Evolutionary conservation across 2,797 vertebrate species (phyloP), one percentile per base, ranked within the genome.

Genomic region (Micromesistius poutassou): DNA sequence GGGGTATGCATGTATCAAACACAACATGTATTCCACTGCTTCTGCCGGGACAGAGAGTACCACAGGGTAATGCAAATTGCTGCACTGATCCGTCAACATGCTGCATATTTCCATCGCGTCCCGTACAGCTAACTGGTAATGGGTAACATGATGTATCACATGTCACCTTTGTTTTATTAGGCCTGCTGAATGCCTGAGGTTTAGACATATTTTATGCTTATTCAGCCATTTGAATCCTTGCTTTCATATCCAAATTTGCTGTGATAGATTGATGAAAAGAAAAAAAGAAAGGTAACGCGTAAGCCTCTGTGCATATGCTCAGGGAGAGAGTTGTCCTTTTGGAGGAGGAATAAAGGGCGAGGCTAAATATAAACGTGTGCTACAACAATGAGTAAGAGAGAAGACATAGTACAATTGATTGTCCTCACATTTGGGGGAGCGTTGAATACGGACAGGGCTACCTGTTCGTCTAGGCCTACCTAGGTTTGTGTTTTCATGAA

Each of bases 161-260:
- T 96, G 96, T 96, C 96, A 96, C 88, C 84, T 90, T 85, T 83
- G 92, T 93, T 87, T 95, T 88, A 92, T 96, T 93, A 94, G 93
- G 90, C 93, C 86, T 93, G 94, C 92, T 89, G 81, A 91, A 91
- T 90, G 88, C 84, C 88, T 95, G 93, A 95, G 93, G 93, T 94
- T 94, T 85, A 90, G 92, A 92, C 90, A 88, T 92, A 93, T 91
- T 95, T 96, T 96, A 94, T 96, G 97, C 96, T 96, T 96, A 96
- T 96, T 96, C 96, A 98, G 96, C 95, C 93, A 91, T 96, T 95
- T 96, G 94, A 96, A 96, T 96, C 93, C 94, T 90, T 93, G 92
- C 94, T 96, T 96, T 96, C 94, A 94, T 94, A 94, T 94, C 95
- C 94, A 94, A 94, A 96, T 96, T 96, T 95, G 94, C 94, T 90